Evolutionary conservation across 2,888 invertebrate genomes (phyloP).

Genomic region (Anaspis maculata): DNA sequence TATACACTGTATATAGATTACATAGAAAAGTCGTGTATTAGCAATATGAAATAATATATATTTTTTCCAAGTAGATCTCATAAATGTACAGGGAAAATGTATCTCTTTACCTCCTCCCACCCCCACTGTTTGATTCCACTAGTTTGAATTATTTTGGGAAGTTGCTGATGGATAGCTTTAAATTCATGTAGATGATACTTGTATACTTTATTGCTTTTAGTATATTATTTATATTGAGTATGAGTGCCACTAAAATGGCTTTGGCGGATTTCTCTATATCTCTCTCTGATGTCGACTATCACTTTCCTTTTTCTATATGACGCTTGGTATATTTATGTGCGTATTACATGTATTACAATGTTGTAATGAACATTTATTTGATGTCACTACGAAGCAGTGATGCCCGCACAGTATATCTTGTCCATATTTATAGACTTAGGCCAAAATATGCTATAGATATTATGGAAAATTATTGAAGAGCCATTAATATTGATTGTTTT

Average conservation of each 20-base stretch:
- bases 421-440: constrained; percentile 31
- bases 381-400: no score
- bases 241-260: no score
- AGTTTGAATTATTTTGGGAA: no score
- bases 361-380: no score
- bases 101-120: not conserved
- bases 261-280: no score
- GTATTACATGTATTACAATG: constrained; percentile 5
- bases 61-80: constrained; percentile 11
- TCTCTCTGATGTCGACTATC: not conserved
- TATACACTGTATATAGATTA: constrained; percentile 36
- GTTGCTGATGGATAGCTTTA: not conserved
- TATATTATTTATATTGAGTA: no score
- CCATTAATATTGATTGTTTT: no score
- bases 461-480: no score
- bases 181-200: not conserved
- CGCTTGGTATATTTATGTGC: not conserved
- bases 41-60: constrained; percentile 36
- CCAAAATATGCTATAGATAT: not conserved
- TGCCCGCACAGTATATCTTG: constrained; percentile 43
- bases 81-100: constrained; percentile 9
- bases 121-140: not conserved
- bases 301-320: not conserved
- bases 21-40: constrained; percentile 44
- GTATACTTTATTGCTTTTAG: no score